Base-by-base conservation (phyloP, 2,888 invertebrate genomes). In the Lasioglossum leucozonium region DNA sequence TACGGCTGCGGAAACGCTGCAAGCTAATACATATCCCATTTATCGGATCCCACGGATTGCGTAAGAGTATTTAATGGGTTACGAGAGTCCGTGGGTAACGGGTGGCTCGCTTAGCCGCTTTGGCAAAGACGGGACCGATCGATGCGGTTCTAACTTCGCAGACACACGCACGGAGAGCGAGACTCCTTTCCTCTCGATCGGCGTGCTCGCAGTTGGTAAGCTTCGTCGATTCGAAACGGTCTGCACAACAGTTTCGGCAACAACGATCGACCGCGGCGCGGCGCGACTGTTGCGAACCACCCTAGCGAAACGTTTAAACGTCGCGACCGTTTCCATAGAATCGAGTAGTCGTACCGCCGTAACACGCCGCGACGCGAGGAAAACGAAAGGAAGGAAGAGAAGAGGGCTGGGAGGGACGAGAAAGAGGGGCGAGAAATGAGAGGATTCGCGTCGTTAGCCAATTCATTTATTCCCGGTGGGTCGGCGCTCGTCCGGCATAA, bases 381-480 rank as follows among this genome's bases (percentile, higher is more conserved):
- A 67, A 77, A 62, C 47, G 22, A 37, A 51, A 51, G 67, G 72
- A 47, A 65, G n/a, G n/a, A n/a, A 51, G 51, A 75, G 55, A 72
- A 16, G 55, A 51, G 26, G 16, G 44, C 16, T 11, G 30, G 74
- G 6, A 42, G 47, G 51, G 51, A 47, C 65, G 72, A 51, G 44
- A 51, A 40, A 77, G 71, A 72, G 79, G 62, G 74, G 79, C 65
- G 87, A 81, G 87, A 88, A 89, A 87, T 79, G 88, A 87, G 85
- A 88, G 86, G 79, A 86, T 81, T 87, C 87, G 87, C 88, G 86
- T 92, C 90, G 92, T 93, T 91, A 92, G 90, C 89, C 92, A 93
- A 93, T 93, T 93, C 93, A 93, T 93, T 93, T 93, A 93, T 93
- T 93, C 93, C 87, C 88, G 93, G 92, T 92, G 92, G 92, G 92